phyloP scores from a whole-genome alignment of 1,140 invertebrate genomes.

The Calephelis nemesis region DNA sequence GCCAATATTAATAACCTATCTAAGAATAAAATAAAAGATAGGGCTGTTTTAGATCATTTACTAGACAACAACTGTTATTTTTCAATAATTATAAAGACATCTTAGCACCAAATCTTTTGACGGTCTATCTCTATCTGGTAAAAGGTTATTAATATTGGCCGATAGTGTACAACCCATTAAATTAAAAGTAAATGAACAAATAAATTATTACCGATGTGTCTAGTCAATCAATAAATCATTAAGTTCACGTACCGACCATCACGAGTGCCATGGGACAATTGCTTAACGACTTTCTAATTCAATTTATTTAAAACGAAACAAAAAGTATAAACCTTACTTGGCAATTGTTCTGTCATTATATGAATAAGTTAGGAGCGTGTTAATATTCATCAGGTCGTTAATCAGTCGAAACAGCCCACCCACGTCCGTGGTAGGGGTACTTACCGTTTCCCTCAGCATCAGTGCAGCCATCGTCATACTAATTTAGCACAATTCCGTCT shows the following conservation, averaged over 20 bases:
- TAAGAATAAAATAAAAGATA: no score
- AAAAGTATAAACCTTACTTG: slow-evolving; percentile 15
- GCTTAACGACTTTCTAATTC: slow-evolving; percentile 12
- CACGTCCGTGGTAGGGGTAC: slow-evolving; percentile 54
- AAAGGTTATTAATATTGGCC: no score
- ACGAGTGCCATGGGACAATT: neutral
- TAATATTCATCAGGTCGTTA: slow-evolving; percentile 70
- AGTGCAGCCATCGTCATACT: slow-evolving; percentile 71
- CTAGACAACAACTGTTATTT: no score
- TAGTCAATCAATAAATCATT: neutral
- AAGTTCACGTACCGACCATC: neutral
- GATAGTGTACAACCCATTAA: no score
- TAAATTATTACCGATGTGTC: no score
- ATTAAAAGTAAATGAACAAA: no score
- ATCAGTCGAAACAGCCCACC: slow-evolving; percentile 66
- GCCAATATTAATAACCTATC: no score
- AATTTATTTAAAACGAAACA: slow-evolving; percentile 17
- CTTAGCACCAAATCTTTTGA: no score
- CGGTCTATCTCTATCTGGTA: no score
- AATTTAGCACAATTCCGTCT: slow-evolving; percentile 66
- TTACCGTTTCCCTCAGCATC: slow-evolving; percentile 69
- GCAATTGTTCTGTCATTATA: slow-evolving; percentile 15
- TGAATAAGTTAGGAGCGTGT: slow-evolving; percentile 32
- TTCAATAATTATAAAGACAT: no score
- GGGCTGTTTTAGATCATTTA: no score